phyloP scores from a whole-genome alignment of 2,113 vertebrate genomes.

The Motacilla tschutschensis region DNA sequence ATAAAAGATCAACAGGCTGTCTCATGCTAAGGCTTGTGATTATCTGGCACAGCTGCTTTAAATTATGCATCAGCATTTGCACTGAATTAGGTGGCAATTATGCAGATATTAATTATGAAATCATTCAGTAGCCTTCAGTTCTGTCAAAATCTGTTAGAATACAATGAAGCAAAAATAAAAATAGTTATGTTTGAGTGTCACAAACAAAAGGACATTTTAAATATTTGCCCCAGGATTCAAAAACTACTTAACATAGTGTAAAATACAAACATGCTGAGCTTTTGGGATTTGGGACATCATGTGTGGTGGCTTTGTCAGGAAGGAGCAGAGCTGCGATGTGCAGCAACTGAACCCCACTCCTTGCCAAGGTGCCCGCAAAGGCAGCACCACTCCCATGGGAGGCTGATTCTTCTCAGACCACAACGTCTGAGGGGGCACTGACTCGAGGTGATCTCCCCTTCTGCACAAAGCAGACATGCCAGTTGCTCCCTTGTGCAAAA shows the following conservation, averaged over 20 bases:
- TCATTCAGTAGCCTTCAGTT: conserved; percentile 25
- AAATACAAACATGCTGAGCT: not conserved
- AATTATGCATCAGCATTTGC: not conserved
- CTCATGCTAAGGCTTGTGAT: conserved; percentile 28
- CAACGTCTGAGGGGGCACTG: not conserved
- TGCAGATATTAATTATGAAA: conserved; percentile 47
- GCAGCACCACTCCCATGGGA: not conserved
- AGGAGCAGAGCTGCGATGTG: fast-evolving
- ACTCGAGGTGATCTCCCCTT: not conserved
- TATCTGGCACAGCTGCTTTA: conserved; percentile 42
- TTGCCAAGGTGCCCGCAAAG: not conserved
- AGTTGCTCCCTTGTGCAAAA: not conserved
- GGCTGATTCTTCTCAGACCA: not conserved
- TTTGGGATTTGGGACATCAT: not conserved
- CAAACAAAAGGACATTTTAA: not conserved
- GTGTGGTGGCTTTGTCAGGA: not conserved
- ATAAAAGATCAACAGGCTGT: conserved; percentile 14
- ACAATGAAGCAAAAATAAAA: conserved; percentile 2
- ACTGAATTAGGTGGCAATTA: conserved; percentile 46
- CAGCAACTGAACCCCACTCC: not conserved
- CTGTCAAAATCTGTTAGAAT: conserved; percentile 18
- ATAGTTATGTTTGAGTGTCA: not conserved
- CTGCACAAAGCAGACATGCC: not conserved
- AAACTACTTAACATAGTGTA: not conserved
- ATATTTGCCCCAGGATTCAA: not conserved